These are phyloP conservation scores for Cataglyphis albicans DNA, from an alignment of 2,888 invertebrate genomes.

Conservation along the genomic window DNA sequence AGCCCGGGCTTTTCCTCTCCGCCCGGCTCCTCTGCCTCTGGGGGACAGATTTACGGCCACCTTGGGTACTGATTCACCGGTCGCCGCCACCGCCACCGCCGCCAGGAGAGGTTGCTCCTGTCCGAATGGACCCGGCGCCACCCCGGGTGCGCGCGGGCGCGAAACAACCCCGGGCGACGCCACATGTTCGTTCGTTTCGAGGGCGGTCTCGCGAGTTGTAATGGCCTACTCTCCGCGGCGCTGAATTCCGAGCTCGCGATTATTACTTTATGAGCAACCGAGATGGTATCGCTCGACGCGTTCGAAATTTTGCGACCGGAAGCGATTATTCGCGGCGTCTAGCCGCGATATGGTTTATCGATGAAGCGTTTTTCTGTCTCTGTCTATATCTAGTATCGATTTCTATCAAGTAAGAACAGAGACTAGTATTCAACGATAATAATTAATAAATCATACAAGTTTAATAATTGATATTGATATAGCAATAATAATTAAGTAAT, in stretches of 20 bases:
- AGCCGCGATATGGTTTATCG: constrained; percentile 19
- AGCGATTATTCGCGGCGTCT: constrained; percentile 2
- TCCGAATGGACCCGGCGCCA: constrained; percentile 68
- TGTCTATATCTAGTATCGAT: neutral
- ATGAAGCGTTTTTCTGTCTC: constrained; percentile 44
- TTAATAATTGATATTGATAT: neutral
- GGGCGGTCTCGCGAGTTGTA: constrained; percentile 50
- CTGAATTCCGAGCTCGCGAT: constrained; percentile 78
- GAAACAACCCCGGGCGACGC: constrained; percentile 72
- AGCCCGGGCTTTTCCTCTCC: constrained; percentile 63
- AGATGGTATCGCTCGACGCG: constrained; percentile 60
- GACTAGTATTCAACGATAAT: neutral
- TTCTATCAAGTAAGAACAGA: neutral
- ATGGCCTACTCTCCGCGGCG: constrained; percentile 39
- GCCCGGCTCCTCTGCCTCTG: constrained; percentile 73
- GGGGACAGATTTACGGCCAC: constrained; percentile 85
- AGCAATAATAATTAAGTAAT: neutral
- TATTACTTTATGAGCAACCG: constrained; percentile 82
- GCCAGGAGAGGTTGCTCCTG: constrained; percentile 72
- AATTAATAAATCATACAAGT: neutral
- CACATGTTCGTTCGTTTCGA: constrained; percentile 82
- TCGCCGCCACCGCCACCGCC: constrained; percentile 61
- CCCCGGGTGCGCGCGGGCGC: constrained; percentile 55
- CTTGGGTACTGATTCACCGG: constrained; percentile 86
- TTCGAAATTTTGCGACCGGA: constrained; percentile 39